phyloP scores from a whole-genome alignment of 2,797 vertebrate species.

The Enteromius unitaeniatus region DNA sequence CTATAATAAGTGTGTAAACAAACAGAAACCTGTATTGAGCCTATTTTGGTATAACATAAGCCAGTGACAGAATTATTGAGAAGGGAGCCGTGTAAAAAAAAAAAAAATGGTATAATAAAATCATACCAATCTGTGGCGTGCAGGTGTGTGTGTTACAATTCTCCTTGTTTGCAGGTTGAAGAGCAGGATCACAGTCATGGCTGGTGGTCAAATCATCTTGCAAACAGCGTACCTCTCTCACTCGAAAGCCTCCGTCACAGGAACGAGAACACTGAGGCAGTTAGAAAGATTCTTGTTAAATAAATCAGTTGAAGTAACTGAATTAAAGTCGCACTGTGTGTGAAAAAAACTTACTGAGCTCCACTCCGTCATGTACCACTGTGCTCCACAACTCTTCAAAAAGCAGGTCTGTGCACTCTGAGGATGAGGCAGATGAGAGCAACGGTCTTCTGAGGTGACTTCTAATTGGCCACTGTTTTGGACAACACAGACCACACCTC shows the following conservation, averaged over 20 bases:
- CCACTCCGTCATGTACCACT: conserved; percentile 81
- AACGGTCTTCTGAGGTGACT: conserved; percentile 67
- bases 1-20: background rate
- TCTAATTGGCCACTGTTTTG: conserved; percentile 65
- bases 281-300: background rate
- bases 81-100: background rate
- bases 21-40: background rate
- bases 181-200: conserved; percentile 68
- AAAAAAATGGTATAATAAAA: background rate
- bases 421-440: conserved; percentile 69
- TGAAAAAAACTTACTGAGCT: conserved; percentile 71
- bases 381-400: conserved; percentile 73
- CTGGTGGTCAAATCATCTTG: conserved; percentile 68
- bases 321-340: background rate
- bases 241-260: conserved; percentile 74
- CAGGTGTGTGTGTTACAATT: conserved; percentile 77
- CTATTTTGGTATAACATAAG: background rate
- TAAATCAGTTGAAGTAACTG: background rate
- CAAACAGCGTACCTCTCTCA: conserved; percentile 78
- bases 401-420: conserved; percentile 70
- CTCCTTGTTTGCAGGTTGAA: conserved; percentile 69
- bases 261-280: conserved; percentile 76
- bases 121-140: conserved; percentile 70
- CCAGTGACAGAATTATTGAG: background rate
- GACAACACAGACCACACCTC: conserved; percentile 72